Evolutionary conservation across 2,797 vertebrate species (phyloP), one percentile per base, ranked within the genome.

Genomic region (Helarctos malayanus): DNA sequence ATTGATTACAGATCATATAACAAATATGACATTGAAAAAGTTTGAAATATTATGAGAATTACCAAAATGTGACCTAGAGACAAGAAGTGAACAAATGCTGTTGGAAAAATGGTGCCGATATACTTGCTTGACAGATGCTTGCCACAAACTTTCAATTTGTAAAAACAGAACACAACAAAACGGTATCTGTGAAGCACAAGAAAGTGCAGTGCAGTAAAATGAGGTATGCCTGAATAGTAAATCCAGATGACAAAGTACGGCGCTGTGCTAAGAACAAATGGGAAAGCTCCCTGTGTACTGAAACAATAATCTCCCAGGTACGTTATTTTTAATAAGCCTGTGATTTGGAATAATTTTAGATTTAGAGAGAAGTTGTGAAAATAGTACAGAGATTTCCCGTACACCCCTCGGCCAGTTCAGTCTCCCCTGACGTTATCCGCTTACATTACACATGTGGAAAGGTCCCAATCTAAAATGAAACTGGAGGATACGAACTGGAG

Each of bases 331-430:
- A 91, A 69, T 41, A 5, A 78, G 76, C 16, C 45, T 63, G 59
- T 76, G 47, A 69, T 32, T 89, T 68, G 32, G 41, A 38, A 63
- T 84, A 69, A 79, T 88, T 63, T 80, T 75, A 95, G 23, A 87
- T 59, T 85, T 76, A 19, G 52, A 75, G 32, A 81, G 75, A 94
- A 89, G 47, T 27, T 79, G 2, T 82, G 18, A 83, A 93, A 93
- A 45, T 41, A 94, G 32, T 35, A 63, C 27, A 95, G 56, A 83
- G 35, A 88, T 21, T 54, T 35, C 49, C 68, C 93, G 10, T 54
- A 59, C 32, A 86, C 14, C 10, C 18, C 57, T 86, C 2, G 29
- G 19, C 15, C n/a, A 78, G 4, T 79, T 83, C 27, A 57, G 14
- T 54, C 84, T 59, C 23, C 19, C n/a, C 18, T 57, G 35, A 38